phyloP scores from a whole-genome alignment of 1,140 invertebrate species.

The Drosophila sucinea region DNA sequence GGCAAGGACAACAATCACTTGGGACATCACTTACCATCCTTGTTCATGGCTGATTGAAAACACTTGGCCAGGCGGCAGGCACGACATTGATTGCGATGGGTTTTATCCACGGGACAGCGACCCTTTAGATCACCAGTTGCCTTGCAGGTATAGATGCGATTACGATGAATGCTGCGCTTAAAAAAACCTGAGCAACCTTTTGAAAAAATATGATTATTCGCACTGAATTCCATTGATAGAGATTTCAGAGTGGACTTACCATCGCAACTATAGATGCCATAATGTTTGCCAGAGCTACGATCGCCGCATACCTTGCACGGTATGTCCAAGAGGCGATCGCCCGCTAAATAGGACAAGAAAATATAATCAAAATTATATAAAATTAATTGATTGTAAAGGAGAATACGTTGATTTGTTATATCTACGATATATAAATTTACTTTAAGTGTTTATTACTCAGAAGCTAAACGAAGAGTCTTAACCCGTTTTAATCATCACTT shows the following conservation, averaged over 20 bases:
- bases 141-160: conserved; percentile 98
- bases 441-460: too few relatives aligned
- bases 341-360: conserved; percentile 84
- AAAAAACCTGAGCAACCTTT: conserved; percentile 94
- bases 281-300: conserved; percentile 97
- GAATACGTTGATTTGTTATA: too few relatives aligned
- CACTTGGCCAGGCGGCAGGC: conserved; percentile 98
- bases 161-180: conserved; percentile 97
- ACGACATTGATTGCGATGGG: conserved; percentile 97
- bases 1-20: conserved; percentile 56
- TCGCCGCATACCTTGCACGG: conserved; percentile 98
- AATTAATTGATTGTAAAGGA: too few relatives aligned
- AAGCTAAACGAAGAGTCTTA: too few relatives aligned
- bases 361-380: background rate
- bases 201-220: conserved; percentile 22
- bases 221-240: background rate
- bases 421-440: too few relatives aligned
- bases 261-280: conserved; percentile 98
- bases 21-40: conserved; percentile 93
- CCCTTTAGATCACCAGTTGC: conserved; percentile 96
- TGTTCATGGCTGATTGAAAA: conserved; percentile 99
- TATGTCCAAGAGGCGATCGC: conserved; percentile 96
- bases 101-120: conserved; percentile 97
- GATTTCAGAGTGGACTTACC: conserved; percentile 86
- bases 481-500: too few relatives aligned